Evolutionary conservation across 2,113 vertebrate genomes (phyloP), one percentile per base, ranked within the genome.

Genomic region (Echinops telfairi): DNA sequence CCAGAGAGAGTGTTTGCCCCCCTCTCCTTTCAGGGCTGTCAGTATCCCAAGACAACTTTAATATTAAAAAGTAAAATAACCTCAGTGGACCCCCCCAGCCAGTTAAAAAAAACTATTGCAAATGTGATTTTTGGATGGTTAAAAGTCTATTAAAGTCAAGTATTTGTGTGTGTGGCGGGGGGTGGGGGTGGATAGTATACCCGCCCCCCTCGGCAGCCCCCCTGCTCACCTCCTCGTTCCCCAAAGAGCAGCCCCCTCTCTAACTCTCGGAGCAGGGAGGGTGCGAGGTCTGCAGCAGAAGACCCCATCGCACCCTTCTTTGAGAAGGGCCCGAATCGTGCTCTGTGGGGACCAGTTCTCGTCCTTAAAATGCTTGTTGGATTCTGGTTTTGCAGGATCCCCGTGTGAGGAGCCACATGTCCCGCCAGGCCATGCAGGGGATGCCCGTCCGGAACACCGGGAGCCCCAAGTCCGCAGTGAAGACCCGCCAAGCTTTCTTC

Each of bases 401-500:
- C 0, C 99, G 98, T 0, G 98, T 99, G 15, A 98, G 99, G 89
- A 98, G 98, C 75, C 99, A 99, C 47, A 97, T 98, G 83, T 98
- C 98, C 64, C 99, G 99, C 86, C 99, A 99, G 98, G 98, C 99
- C 96, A 98, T 98, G 23, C 99, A 99, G 97, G 99, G 99, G 96
- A 98, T 98, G 77, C 99, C 99, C 1, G 98, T 99, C 86, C 98
- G 99, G 53, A 99, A 99, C 98, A 99, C 99, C 36, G 99, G 99
- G 94, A 99, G 99, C 89, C 99, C 99, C n/a, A 99, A 99, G 97
- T 99, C 99, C 19, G 98, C 99, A 23, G 99, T 99, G 99, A 99
- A 99, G 98, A 99, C 99, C 33, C 99, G 99, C 97, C 99, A 99
- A 95, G 99, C 99, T 64, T 99, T 99, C 98, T 99, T 99, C 83